Base-by-base conservation (phyloP, 2,113 vertebrate species). In the Mastomys natalensis region DNA sequence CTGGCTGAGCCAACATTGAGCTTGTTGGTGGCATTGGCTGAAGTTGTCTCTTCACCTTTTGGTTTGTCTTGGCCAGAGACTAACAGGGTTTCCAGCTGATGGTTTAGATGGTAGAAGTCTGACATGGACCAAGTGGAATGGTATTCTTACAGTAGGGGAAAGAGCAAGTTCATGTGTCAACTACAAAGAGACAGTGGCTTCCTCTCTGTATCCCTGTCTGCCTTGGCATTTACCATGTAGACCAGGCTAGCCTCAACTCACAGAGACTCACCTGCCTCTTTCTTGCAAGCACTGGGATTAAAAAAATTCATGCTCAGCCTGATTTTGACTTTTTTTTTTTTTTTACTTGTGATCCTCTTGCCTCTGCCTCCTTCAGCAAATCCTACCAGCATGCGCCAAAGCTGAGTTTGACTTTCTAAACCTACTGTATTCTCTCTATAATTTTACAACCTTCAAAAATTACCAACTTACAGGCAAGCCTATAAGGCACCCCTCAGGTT, bases 371-470 rank as follows among this genome's bases (percentile, higher is more conserved):
- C n/a, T n/a, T n/a, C n/a, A n/a, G n/a, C n/a, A n/a, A n/a, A n/a
- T n/a, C n/a, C n/a, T n/a, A n/a, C n/a, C n/a, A n/a, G n/a, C n/a
- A n/a, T n/a, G n/a, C n/a, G n/a, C n/a, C n/a, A n/a, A n/a, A n/a
- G n/a, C 22, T 53, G 66, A 66, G 66, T 43, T 62, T 66, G 26
- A 16, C 37, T 87, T 70, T 43, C 66, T 51, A 90, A 95, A 81
- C 5, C 40, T 87, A 62, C 26, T 45, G 3, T 90, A 43, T 29
- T 62, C 43, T 68, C 1, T 74, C 7, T 81, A 24, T 62, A 29
- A 68, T 92, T 60, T 95, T 74, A 22, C 48, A 40, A 81, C 11
- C 21, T 95, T 89, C 34, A 92, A 51, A 89, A 87, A 53, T 82
- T 48, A 45, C 19, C 8, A 6, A 19, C 12, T 92, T 40, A 43